Evolutionary conservation across 2,888 invertebrate species (phyloP), one percentile per base, ranked within the genome.

Genomic region (Cylloceria caligata): DNA sequence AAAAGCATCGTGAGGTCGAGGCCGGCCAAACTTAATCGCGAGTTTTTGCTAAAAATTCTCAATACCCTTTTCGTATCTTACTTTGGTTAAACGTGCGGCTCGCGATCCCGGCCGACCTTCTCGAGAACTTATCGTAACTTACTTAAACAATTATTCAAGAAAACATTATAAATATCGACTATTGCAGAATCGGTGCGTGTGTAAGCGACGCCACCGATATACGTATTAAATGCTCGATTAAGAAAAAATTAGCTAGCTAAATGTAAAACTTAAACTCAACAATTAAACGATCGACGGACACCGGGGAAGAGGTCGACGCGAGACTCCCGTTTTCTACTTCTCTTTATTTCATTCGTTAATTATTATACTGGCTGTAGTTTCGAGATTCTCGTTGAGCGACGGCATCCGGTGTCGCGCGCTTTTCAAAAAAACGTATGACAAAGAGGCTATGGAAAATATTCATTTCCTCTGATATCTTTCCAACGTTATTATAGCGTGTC

Each of bases 181-280:
- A 85, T 85, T 75, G 84, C 76, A 67, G 75, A 71, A 24, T 34
- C 65, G 67, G 52, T 68, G 74, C 69, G 42, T 36, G 36, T 21
- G 39, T 5, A 27, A 7, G 52, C 47, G 39, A 68, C 62, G 55
- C 42, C 57, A 5, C 30, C 60, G 71, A 39, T 16, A 52, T 16
- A 30, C 65, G 62, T 49, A 24, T 45, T 19, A 67, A 81, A 77
- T 57, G 74, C 73, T 71, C 72, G 81, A 72, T 76, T 64, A 36
- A 80, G 75, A 82, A 82, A 45, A 82, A 86, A 83, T 86, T 86
- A 80, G 82, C 84, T 86, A 86, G 82, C 85, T 84, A 85, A 79
- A 64, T 78, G 69, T 80, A 71, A 84, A 86, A 86, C 83, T 64
- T 86, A 83, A 86, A 86, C 85, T 86, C 84, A 86, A 86, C 85